Base-by-base conservation (phyloP, 2,113 vertebrate species). In the Spheniscus mendiculus region DNA sequence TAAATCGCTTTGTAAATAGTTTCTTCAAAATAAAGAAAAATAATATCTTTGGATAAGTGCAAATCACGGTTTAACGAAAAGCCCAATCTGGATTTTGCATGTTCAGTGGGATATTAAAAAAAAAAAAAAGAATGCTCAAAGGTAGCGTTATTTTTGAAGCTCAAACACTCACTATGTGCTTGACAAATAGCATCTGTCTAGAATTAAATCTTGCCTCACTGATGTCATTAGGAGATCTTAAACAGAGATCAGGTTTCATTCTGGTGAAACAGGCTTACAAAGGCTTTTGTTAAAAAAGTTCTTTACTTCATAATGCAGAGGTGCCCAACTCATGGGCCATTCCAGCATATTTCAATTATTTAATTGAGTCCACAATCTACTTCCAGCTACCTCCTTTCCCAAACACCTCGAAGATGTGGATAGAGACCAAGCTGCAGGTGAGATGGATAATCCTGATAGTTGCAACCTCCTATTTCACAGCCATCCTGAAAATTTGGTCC, bases 11-110 rank as follows among this genome's bases (percentile, higher is more conserved):
- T 72, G 73, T 71, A 95, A 95, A 65, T 36, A 82, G 83, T 87
- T 87, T 42, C 80, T 95, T 96, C 83, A 91, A 94, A 89, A 91
- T 91, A 96, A 95, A 92, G 89, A 89, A 93, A 92, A 97, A 76
- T 67, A 90, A 12, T 87, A 44, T 81, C 20, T 95, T 88, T 87
- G 63, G 42, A 59, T 70, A 92, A 95, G 44, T 71, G 36, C 38
- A 88, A 88, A 83, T 84, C 15, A 4, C 1, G 1, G 13, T 55
- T 78, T 87, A 87, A 89, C 80, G 93, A 82, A 95, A 90, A 72
- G 27, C 16, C 15, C 80, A 84, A 47, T 95, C 86, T 95, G 69
- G 40, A 71, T 73, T 93, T 82, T 9, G 6, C 56, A 52, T 63
- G 40, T 83, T 87, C 63, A 20, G 42, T 67, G 34, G 47, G 19